phyloP scores from a whole-genome alignment of 2,113 vertebrate genomes.

The Thalassarche chlororhynchos region DNA sequence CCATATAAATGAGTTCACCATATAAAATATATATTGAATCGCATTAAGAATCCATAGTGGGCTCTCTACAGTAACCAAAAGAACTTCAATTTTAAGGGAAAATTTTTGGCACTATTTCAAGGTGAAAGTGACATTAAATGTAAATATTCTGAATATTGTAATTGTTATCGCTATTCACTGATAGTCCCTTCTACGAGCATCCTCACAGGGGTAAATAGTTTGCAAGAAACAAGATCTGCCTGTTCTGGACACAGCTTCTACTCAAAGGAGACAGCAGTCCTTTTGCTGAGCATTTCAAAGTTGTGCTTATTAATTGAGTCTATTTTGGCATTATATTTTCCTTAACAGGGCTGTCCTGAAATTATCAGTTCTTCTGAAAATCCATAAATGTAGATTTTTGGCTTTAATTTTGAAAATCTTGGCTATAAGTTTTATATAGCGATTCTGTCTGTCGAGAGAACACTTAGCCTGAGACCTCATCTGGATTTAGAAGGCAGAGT shows the following conservation, averaged over 20 bases:
- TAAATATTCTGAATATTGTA: neutral
- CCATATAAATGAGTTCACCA: neutral
- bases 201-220: neutral
- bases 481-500: neutral
- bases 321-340: neutral
- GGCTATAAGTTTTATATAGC: slow-evolving; percentile 2
- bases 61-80: neutral
- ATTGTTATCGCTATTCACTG: neutral
- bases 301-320: neutral
- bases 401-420: slow-evolving; percentile 28
- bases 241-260: neutral
- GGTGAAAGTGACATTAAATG: neutral
- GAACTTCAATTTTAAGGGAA: neutral
- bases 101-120: neutral
- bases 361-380: slow-evolving; percentile 17
- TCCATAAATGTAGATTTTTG: neutral
- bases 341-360: neutral
- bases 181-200: neutral
- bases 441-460: neutral
- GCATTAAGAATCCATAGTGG: neutral
- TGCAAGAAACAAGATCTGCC: neutral
- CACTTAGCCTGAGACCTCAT: neutral
- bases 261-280: neutral
- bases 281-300: neutral
- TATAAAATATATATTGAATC: neutral